phyloP scores from a whole-genome alignment of 2,797 vertebrate species.

The Phoxinus dragarum region DNA sequence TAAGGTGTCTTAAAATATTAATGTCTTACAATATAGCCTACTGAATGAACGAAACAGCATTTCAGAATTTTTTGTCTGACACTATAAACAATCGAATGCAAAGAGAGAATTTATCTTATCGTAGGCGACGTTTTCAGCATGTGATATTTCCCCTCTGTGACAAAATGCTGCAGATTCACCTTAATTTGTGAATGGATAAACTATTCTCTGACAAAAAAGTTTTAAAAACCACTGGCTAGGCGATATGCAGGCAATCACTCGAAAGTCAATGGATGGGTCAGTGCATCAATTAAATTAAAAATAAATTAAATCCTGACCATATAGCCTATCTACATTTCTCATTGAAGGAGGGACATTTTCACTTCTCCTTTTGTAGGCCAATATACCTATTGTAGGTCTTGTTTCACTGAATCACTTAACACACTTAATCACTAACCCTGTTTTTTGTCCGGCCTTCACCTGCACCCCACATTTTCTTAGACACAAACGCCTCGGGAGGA shows the following conservation, averaged over 20 bases:
- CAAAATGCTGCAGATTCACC: neutral
- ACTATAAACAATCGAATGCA: too few species aligned
- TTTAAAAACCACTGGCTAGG: conserved; percentile 20
- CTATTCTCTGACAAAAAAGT: neutral
- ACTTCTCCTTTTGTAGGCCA: too few species aligned
- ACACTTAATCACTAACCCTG: conserved; percentile 6
- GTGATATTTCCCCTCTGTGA: neutral
- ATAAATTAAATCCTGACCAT: too few species aligned
- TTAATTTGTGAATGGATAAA: neutral
- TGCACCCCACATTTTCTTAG: neutral
- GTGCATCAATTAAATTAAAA: neutral
- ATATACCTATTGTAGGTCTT: neutral
- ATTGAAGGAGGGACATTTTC: too few species aligned
- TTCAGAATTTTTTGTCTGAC: too few species aligned
- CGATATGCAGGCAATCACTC: conserved; percentile 6
- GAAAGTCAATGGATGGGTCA: conserved; percentile 15
- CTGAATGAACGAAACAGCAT: too few species aligned
- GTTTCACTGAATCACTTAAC: conserved; percentile 17
- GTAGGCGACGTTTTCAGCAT: neutral
- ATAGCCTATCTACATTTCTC: too few species aligned
- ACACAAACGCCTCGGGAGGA: conserved; percentile 2
- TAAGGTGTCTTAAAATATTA: too few species aligned
- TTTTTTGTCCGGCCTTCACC: conserved; percentile 19
- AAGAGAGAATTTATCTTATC: too few species aligned
- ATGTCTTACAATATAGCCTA: too few species aligned